Evolutionary conservation across 2,113 vertebrate species (phyloP), one percentile per base, ranked within the genome.

Genomic region (Myxocyprinus asiaticus): DNA sequence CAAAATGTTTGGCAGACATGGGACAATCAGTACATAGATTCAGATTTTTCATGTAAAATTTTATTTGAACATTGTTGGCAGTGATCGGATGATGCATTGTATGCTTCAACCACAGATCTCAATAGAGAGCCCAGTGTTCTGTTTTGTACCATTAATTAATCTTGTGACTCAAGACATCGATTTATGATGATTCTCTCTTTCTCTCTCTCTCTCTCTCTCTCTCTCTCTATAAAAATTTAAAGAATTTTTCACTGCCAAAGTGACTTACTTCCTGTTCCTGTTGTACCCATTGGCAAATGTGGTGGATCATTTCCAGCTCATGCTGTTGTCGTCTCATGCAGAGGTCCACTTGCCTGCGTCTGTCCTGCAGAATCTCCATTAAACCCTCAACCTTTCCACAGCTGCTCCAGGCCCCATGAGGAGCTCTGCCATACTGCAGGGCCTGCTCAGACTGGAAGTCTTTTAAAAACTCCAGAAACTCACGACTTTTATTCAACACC

Each of bases 361-460:
- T 91, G 84, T 98, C 96, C 86, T 98, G 97, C 0, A 98, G 92
- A 59, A 90, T 81, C 91, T 98, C 96, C 67, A 98, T 88, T 55
- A 96, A 94, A 67, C 87, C 89, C 78, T 96, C 95, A 7, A 98
- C 93, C 89, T 93, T 90, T 77, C 89, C 70, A 70, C 84, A 92
- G 83, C 95, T 95, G 80, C 85, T 93, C 0, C 83, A 90, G 76
- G 93, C 94, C 76, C 91, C 92, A 17, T 88, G 92, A 58, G 88
- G 88, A 42, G 88, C 84, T 67, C 92, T 87, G 0, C 80, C 87
- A 78, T 91, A 93, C 81, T 88, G 66, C 81, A 94, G 90, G 76
- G 92, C 90, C 76, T 94, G 94, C 2, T 91, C 91, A 67, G 69
- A 85, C 88, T 94, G 94, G 81, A 96, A 94, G 79, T 88, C 90